Evolutionary conservation across 2,113 vertebrate genomes (phyloP).

Genomic region (Carassius auratus): DNA sequence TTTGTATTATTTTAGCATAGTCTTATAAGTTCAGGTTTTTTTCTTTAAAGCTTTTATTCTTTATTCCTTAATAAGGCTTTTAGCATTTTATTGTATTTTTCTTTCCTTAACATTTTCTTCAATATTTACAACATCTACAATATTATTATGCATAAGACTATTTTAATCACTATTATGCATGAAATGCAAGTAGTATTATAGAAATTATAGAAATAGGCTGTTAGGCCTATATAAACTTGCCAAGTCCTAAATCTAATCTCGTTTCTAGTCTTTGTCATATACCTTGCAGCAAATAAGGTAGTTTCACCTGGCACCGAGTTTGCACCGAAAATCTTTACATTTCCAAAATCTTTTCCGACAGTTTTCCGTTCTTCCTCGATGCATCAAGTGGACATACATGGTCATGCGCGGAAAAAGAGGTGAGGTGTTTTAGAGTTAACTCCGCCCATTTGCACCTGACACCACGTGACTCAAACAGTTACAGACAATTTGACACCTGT

Average conservation of each 20-base stretch:
- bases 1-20: background rate
- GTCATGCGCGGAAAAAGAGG: conserved; percentile 58
- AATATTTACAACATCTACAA: too few species aligned
- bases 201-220: background rate
- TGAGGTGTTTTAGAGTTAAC: conserved; percentile 21
- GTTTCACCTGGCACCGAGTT: background rate
- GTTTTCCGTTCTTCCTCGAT: background rate
- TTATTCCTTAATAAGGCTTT: too few species aligned
- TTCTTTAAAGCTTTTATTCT: too few species aligned
- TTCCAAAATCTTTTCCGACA: background rate
- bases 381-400: conserved; percentile 65
- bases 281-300: background rate
- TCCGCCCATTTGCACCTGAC: conserved; percentile 49
- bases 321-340: conserved; percentile 9
- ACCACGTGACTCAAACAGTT: conserved; percentile 44
- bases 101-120: background rate
- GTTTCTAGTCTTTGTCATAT: conserved; percentile 1
- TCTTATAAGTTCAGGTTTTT: too few species aligned
- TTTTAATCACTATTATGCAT: background rate
- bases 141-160: background rate
- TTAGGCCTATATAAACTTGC: background rate
- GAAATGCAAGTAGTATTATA: background rate
- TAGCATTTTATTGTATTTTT: too few species aligned
- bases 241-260: background rate
- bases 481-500: conserved; percentile 60